phyloP scores from a whole-genome alignment of 2,113 vertebrate species.

The Sialia sialis region DNA sequence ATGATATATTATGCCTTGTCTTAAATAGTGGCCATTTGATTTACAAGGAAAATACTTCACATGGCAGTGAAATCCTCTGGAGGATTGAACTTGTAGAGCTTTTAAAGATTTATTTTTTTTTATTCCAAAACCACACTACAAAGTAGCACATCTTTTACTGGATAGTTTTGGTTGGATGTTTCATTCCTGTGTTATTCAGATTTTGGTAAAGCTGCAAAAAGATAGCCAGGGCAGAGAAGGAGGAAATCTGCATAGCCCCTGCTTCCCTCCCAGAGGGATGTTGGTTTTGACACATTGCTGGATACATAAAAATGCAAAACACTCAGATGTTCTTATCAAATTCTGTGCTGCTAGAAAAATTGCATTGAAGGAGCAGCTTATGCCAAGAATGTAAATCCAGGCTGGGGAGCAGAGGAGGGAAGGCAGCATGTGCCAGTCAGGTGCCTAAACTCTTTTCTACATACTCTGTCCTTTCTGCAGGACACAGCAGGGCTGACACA shows the following conservation, averaged over 20 bases:
- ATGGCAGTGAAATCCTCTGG: not conserved
- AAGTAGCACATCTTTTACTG: not conserved
- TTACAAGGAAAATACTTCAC: not conserved
- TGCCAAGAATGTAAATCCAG: slow-evolving; percentile 26
- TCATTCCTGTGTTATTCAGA: not conserved
- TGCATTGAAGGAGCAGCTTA: not conserved
- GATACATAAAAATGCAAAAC: not conserved
- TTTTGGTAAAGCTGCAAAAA: not conserved
- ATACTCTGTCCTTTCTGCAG: not conserved
- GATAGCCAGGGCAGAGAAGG: not conserved
- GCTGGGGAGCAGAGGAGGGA: not conserved
- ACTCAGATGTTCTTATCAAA: slow-evolving; percentile 10
- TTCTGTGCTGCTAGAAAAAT: not conserved
- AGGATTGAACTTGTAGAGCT: not conserved
- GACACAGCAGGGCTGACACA: not conserved
- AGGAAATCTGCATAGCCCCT: not conserved
- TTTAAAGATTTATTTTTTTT: not conserved
- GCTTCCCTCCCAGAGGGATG: not conserved
- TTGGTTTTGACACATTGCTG: not conserved
- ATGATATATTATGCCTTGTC: not conserved
- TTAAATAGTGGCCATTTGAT: not conserved
- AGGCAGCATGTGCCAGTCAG: slow-evolving; percentile 4
- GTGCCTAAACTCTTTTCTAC: not conserved
- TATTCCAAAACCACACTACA: not conserved
- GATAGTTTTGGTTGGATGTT: not conserved